Evolutionary conservation across 1,140 invertebrate genomes (phyloP).

Genomic region (Drosophila elegans): DNA sequence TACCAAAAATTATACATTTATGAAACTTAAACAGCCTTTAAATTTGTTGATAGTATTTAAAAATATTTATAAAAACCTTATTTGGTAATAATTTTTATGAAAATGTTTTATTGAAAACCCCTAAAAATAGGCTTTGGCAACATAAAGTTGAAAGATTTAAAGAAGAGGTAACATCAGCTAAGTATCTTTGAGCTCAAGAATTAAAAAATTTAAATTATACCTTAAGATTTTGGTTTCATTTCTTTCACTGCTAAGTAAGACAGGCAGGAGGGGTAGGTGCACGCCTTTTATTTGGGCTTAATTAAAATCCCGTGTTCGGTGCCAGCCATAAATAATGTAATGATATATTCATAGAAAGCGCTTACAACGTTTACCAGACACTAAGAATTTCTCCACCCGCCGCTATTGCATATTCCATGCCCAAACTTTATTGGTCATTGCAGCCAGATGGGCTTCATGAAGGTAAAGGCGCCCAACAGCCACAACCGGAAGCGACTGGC

Average conservation of each 20-base stretch:
- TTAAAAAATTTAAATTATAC: too few relatives aligned
- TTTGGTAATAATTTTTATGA: too few relatives aligned
- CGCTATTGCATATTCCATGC: conserved; percentile 7
- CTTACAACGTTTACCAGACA: conserved; percentile 47
- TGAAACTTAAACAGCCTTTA: too few relatives aligned
- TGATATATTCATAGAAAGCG: conserved; percentile 75
- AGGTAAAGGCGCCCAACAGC: conserved; percentile 87
- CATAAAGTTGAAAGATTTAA: background rate
- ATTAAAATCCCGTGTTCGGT: conserved; percentile 67
- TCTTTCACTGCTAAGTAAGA: background rate
- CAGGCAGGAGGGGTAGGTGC: background rate
- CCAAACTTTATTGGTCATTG: conserved; percentile 27
- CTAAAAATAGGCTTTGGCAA: too few relatives aligned
- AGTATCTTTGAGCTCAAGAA: background rate
- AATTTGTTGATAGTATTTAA: too few relatives aligned
- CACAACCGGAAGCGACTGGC: conserved; percentile 90
- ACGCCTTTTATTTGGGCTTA: conserved; percentile 67
- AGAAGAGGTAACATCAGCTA: background rate
- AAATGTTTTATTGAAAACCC: too few relatives aligned
- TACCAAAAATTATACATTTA: too few relatives aligned
- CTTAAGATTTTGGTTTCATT: background rate
- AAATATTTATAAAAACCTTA: too few relatives aligned
- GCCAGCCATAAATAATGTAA: conserved; percentile 69
- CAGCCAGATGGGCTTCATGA: conserved; percentile 86
- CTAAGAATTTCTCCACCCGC: conserved; percentile 8